Base-by-base conservation (phyloP, 2,113 vertebrate genomes). In the Aviceda subcristata region DNA sequence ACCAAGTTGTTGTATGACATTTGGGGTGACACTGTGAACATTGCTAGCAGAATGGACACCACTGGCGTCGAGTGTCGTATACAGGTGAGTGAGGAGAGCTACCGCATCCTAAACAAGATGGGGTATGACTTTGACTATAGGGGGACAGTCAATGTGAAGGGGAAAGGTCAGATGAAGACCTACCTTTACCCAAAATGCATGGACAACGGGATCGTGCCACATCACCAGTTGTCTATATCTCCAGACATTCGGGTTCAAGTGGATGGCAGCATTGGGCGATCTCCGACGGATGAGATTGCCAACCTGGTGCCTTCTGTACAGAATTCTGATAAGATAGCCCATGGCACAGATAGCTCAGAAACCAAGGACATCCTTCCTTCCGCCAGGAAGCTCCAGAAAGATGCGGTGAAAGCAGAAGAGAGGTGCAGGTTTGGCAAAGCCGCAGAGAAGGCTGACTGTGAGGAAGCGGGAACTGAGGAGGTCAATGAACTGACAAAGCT, bases 101-200 rank as follows among this genome's bases (percentile, higher is more conserved):
- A 99, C 86, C 98, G 98, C 4, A 98, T 99, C 94, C 98, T 99
- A 55, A 99, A 92, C 77, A 98, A 98, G 95, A 99, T 99, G 99
- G 99, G 99, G 62, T 99, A 99, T 17, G 98, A 99, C 93, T 99
- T 99, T 78, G 99, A 99, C 98, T 99, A 99, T 86, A 98, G 99
- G 73, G 99, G 99, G 88, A 99, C 99, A 0, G 99, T 99, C 96
- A 99, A 99, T 16, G 99, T 99, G 50, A 99, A 99, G 97, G 99
- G 99, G 29, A 99, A 99, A 72, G 99, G 99, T 64, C 99, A 99
- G 97, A 99, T 99, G 99, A 99, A 99, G 98, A 99, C 99, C 97
- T 99, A 99, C 97, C 98, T 99, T 10, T 99, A 98, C 97, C 99
- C 99, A 36, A 99, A 98, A 96, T 99, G 99, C 98, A 98, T 94